Percentiles rank a stretch among this genome's conserved stretches.
Conservation (phyloP, 2,113 vertebrate genomes). For the Grus americana region DNA sequence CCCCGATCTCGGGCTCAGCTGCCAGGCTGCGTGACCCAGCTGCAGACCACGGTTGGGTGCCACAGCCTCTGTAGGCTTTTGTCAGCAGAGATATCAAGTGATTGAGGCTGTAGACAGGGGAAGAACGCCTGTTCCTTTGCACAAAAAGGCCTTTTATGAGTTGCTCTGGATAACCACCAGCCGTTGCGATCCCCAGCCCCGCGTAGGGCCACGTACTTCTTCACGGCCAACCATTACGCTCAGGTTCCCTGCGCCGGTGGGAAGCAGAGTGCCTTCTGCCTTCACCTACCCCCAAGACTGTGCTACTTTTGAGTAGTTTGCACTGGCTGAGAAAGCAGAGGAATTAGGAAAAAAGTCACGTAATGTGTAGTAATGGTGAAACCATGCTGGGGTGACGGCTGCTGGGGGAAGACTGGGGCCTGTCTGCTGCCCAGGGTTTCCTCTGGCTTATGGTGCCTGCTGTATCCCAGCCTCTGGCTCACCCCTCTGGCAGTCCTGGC, state of each 20-base stretch:
- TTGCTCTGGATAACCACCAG: not conserved
- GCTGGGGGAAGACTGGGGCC: not conserved
- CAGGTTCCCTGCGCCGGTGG: rapidly evolving
- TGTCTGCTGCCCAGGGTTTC: not conserved
- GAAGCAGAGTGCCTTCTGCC: not conserved
- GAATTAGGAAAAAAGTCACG: not conserved
- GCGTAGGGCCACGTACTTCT: rapidly evolving
- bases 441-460: not conserved
- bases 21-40: not conserved
- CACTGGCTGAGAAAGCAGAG: not conserved
- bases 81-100: not conserved
- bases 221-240: not conserved
- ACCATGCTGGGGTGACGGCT: not conserved
- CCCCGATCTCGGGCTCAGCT: not conserved
- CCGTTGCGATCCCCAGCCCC: not conserved
- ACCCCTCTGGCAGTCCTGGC: not conserved
- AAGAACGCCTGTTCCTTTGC: not conserved
- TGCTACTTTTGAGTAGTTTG: rapidly evolving
- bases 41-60: not conserved
- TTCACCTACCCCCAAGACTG: rapidly evolving
- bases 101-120: not conserved
- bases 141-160: not conserved
- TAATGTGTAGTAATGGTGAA: rapidly evolving
- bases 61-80: not conserved
- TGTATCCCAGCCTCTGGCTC: not conserved